These are phyloP conservation scores for Bubo bubo DNA, from an alignment of 2,113 vertebrate species.

Conservation along the genomic window DNA sequence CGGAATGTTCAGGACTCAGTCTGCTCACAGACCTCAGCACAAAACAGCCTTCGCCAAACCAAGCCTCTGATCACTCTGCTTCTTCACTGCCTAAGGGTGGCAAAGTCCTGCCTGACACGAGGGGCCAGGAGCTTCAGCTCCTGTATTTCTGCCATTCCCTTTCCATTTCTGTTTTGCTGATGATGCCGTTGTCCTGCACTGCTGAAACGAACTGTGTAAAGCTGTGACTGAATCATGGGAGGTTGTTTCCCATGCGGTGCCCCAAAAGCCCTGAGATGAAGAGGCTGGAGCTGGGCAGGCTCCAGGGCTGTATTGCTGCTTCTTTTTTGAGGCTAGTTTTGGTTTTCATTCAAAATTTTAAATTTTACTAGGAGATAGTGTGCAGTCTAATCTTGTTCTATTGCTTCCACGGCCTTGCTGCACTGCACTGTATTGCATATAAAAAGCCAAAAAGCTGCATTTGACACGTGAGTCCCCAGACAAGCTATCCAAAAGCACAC, in stretches of 20 bases:
- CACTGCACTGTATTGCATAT: background rate
- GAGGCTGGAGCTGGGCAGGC: background rate
- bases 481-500: background rate
- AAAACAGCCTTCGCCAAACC: background rate
- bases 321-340: background rate
- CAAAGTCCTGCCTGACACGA: background rate
- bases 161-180: background rate
- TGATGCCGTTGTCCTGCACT: background rate
- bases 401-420: background rate
- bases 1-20: background rate
- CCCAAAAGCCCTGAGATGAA: background rate
- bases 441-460: background rate
- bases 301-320: background rate
- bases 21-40: background rate
- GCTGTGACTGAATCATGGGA: background rate
- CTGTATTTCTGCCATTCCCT: background rate
- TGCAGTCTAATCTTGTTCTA: background rate
- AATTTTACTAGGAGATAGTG: background rate
- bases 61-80: background rate
- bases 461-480: background rate
- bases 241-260: background rate
- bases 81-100: background rate
- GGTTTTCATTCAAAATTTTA: background rate
- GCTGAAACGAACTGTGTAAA: accelerated
- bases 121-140: background rate